Evolutionary conservation across 2,888 invertebrate species (phyloP).

Genomic region (Sinotaia quadrata): DNA sequence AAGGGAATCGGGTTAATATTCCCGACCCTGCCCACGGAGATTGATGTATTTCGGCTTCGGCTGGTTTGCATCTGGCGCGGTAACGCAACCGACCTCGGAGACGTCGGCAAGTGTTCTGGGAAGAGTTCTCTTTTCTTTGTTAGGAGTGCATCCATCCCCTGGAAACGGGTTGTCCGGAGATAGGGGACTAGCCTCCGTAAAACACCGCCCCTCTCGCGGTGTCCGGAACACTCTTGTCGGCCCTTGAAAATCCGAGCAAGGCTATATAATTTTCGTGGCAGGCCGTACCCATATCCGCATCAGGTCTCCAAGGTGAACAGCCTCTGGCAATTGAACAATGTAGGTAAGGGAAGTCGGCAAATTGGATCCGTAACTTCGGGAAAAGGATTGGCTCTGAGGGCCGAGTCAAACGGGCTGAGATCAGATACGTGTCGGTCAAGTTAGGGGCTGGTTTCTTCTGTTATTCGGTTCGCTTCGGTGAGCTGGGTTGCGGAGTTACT

Average conservation of each 20-base stretch:
- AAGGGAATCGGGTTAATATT: conserved; percentile 71
- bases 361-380: conserved; percentile 78
- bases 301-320: conserved; percentile 83
- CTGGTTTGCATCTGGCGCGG: too few relatives aligned
- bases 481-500: too few relatives aligned
- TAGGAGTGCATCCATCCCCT: conserved; percentile 71
- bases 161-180: conserved; percentile 73
- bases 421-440: conserved; percentile 74
- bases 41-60: conserved; percentile 38
- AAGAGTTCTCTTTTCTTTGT: conserved; percentile 74
- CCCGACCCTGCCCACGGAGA: conserved; percentile 76
- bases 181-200: conserved; percentile 69
- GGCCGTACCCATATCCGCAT: conserved; percentile 82
- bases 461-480: too few relatives aligned
- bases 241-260: conserved; percentile 73
- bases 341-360: conserved; percentile 72
- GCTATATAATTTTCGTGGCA: conserved; percentile 71
- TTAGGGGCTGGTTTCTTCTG: too few relatives aligned
- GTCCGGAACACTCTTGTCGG: conserved; percentile 51
- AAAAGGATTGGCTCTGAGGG: conserved; percentile 84
- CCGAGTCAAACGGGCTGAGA: conserved; percentile 76
- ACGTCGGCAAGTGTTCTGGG: conserved; percentile 69
- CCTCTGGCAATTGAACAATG: conserved; percentile 67
- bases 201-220: conserved; percentile 72
- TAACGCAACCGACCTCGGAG: conserved; percentile 66